A percentile compares a stretch with the other conserved stretches of the same genome.
phyloP scores from a whole-genome alignment of 2,797 vertebrate genomes.

The Falco peregrinus region DNA sequence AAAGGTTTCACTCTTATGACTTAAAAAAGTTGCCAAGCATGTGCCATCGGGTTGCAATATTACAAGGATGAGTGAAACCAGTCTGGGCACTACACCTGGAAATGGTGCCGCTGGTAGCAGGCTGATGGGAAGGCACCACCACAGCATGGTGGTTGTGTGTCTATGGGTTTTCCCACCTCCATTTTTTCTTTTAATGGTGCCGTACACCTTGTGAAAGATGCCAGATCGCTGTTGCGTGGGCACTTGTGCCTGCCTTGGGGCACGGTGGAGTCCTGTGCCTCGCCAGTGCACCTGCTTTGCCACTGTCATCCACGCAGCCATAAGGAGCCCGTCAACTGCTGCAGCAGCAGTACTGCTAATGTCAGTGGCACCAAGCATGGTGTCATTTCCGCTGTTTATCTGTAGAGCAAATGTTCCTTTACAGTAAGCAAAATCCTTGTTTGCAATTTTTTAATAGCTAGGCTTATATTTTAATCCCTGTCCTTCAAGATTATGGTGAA shows the following conservation, averaged over 20 bases:
- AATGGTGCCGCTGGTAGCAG: background rate
- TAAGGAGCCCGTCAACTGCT: background rate
- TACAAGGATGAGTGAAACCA: fast-evolving
- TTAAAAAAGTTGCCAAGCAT: background rate
- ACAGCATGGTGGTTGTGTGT: fast-evolving
- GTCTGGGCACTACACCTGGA: no score
- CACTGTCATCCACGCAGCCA: fast-evolving
- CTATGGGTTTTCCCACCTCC: background rate
- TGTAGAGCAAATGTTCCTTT: background rate
- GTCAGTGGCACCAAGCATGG: fast-evolving
- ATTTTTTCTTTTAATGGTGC: background rate
- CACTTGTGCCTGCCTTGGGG: background rate
- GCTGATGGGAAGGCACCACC: no score
- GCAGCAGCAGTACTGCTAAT: background rate
- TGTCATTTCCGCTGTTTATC: background rate
- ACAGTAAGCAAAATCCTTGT: background rate
- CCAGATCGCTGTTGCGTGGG: fast-evolving
- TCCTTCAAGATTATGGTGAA: background rate
- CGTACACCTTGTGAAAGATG: fast-evolving
- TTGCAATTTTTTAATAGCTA: background rate
- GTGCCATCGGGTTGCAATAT: fast-evolving
- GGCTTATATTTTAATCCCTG: background rate
- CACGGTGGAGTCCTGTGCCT: fast-evolving
- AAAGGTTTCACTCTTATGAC: fast-evolving
- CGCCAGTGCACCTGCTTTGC: fast-evolving